Evolutionary conservation across 2,888 invertebrate species (phyloP).

Genomic region (Mamestra brassicae): DNA sequence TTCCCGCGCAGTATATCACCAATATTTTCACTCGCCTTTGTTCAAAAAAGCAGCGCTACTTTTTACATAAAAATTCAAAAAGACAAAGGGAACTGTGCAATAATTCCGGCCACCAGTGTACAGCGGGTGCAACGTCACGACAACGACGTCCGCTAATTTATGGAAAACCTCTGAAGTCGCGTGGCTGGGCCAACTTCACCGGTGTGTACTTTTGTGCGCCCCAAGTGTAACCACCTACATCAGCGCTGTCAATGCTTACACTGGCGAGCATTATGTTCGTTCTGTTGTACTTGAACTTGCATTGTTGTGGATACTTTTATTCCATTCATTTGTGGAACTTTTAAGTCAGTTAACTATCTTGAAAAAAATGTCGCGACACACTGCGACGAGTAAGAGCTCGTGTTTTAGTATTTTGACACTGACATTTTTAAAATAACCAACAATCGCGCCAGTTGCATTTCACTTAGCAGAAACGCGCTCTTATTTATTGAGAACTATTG

Average conservation of each 20-base stretch:
- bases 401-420: too few relatives aligned
- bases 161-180: slow-evolving; percentile 82
- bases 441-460: not conserved
- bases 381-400: too few relatives aligned
- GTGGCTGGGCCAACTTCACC: slow-evolving; percentile 61
- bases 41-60: not conserved
- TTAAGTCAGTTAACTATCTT: too few relatives aligned
- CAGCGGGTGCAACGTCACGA: slow-evolving; percentile 74
- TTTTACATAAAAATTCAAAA: slow-evolving; percentile 13
- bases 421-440: not conserved
- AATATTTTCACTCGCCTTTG: not conserved
- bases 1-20: not conserved
- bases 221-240: slow-evolving; percentile 62
- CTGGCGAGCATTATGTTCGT: slow-evolving; percentile 34
- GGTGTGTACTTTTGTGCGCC: slow-evolving; percentile 62
- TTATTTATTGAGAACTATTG: not conserved
- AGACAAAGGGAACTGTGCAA: slow-evolving; percentile 18
- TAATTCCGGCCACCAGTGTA: slow-evolving; percentile 72
- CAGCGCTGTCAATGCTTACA: slow-evolving; percentile 59
- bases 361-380: too few relatives aligned
- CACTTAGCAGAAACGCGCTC: not conserved
- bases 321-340: not conserved
- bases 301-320: slow-evolving; percentile 12
- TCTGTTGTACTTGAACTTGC: slow-evolving; percentile 31
- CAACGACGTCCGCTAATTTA: slow-evolving; percentile 85